These are phyloP conservation scores for Hypotaenidia okinawae DNA, from an alignment of 2,797 vertebrate genomes.

Conservation along the genomic window DNA sequence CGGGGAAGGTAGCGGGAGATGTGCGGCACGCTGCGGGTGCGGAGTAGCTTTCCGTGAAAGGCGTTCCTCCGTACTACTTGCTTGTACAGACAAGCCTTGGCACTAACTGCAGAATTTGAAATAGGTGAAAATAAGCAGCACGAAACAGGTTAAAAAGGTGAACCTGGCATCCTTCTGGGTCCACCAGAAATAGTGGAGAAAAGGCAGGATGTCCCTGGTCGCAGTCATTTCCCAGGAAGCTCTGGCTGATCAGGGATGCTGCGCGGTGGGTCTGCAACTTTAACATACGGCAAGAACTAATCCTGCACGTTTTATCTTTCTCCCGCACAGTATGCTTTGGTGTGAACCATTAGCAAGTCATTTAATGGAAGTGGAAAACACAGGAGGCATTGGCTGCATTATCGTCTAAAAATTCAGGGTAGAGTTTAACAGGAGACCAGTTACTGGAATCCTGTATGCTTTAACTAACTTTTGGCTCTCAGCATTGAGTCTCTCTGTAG, in stretches of 20 bases:
- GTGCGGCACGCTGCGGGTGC: accelerated
- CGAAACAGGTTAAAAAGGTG: background rate
- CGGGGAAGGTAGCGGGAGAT: accelerated
- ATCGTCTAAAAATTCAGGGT: background rate
- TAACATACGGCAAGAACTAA: background rate
- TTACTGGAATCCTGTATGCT: background rate
- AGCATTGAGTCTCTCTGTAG: background rate
- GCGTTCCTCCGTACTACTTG: background rate
- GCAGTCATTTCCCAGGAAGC: background rate
- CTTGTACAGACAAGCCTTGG: background rate
- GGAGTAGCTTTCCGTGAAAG: accelerated
- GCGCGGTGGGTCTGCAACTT: background rate
- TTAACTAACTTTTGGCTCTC: background rate
- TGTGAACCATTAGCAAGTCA: background rate
- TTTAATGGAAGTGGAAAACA: background rate
- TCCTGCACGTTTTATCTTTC: background rate
- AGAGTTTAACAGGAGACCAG: background rate
- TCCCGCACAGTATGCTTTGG: background rate
- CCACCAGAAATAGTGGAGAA: background rate
- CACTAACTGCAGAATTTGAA: background rate
- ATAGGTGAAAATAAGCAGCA: background rate
- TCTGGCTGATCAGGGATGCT: background rate
- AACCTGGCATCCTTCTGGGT: background rate
- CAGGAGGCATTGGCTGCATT: background rate
- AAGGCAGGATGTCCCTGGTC: no score